Evolutionary conservation across 2,888 invertebrate species (phyloP).

Genomic region (Orchesella flavescens): DNA sequence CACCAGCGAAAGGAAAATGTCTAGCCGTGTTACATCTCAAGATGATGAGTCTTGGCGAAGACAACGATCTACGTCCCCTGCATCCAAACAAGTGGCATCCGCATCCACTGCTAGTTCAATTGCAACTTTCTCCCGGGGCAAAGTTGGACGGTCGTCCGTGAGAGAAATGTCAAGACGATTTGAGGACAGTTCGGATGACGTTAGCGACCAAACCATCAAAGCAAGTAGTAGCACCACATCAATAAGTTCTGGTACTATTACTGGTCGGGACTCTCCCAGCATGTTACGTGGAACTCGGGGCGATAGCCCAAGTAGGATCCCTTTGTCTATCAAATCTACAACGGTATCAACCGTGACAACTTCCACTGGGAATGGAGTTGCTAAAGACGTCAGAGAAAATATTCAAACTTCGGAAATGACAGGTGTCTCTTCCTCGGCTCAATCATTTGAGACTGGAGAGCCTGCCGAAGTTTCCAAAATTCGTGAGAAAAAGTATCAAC

Average conservation of each 20-base stretch:
- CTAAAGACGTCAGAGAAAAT: slow-evolving; percentile 2
- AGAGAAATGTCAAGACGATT: slow-evolving; percentile 70
- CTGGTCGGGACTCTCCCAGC: slow-evolving; percentile 24
- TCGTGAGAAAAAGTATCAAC: slow-evolving; percentile 29
- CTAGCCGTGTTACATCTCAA: slow-evolving; percentile 15
- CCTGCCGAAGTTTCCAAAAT: slow-evolving; percentile 29
- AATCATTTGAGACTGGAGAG: slow-evolving; percentile 5
- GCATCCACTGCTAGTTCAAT: slow-evolving; percentile 41
- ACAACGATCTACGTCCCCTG: slow-evolving; percentile 52
- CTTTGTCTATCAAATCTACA: slow-evolving; percentile 55
- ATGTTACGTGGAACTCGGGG: slow-evolving; percentile 35
- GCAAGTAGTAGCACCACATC: slow-evolving; percentile 44
- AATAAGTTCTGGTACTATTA: slow-evolving; percentile 7
- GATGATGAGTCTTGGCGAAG: slow-evolving; percentile 64
- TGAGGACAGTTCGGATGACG: slow-evolving; percentile 47
- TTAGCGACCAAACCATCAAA: slow-evolving; percentile 25
- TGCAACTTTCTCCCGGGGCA: slow-evolving; percentile 67
- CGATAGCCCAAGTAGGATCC: slow-evolving; percentile 62
- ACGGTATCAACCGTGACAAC: slow-evolving; percentile 27
- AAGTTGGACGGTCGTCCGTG: slow-evolving; percentile 71
- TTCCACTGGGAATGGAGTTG: slow-evolving; percentile 17
- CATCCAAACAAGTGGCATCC: slow-evolving; percentile 33
- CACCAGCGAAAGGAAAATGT: neutral
- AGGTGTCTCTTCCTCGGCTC: slow-evolving; percentile 7
- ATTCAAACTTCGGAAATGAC: slow-evolving; percentile 31